Percentiles rank a stretch among this genome's conserved stretches.
Conservation (phyloP, 2,888 invertebrate species). For the Chrysolina haemoptera region DNA sequence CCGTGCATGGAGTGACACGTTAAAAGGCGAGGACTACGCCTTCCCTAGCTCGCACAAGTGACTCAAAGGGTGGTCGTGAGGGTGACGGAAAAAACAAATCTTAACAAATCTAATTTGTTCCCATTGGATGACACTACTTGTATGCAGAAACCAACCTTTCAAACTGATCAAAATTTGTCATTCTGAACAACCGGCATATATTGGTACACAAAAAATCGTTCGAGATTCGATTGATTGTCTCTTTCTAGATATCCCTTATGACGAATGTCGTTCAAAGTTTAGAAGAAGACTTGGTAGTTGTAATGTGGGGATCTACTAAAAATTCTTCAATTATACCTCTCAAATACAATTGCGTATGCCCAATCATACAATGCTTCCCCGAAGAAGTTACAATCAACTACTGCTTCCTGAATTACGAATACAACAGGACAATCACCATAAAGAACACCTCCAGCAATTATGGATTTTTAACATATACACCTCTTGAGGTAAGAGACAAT, state of each 20-base stretch:
- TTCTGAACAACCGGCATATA: too few species aligned
- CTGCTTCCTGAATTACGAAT: constrained; percentile 75
- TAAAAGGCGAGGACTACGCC: too few species aligned
- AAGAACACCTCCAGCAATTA: constrained; percentile 70
- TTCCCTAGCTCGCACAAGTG: too few species aligned
- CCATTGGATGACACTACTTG: too few species aligned
- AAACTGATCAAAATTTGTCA: too few species aligned
- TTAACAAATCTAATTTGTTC: too few species aligned
- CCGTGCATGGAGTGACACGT: too few species aligned
- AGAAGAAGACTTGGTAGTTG: constrained; percentile 71
- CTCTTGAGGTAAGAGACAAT: constrained; percentile 43
- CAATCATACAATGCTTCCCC: constrained; percentile 71
- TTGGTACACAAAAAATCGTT: not conserved
- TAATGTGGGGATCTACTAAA: constrained; percentile 74
- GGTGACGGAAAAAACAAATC: too few species aligned
- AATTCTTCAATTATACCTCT: constrained; percentile 73
- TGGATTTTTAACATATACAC: constrained; percentile 67
- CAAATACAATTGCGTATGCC: constrained; percentile 71
- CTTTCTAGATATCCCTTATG: constrained; percentile 65
- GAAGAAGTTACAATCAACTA: constrained; percentile 72
- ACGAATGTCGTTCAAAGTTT: constrained; percentile 72
- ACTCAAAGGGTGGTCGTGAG: too few species aligned
- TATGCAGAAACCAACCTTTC: too few species aligned
- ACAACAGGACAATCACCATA: constrained; percentile 71
- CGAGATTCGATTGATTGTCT: not conserved